Evolutionary conservation across 37 sponge, comb jelly and placozoan genomes (phyloP).

Genomic region (Oopsacas minuta): DNA sequence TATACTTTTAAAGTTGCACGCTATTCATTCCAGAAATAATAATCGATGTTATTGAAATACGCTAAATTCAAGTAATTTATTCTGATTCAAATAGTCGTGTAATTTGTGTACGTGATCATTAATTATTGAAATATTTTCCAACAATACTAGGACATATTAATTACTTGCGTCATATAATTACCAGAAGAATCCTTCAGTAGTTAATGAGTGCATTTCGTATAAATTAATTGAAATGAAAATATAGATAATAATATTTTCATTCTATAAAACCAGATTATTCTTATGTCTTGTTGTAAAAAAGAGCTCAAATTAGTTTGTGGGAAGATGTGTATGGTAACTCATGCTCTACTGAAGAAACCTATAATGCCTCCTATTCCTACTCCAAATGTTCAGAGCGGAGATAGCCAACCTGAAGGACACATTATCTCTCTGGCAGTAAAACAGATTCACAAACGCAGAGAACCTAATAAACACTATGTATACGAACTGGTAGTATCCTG

Average conservation of each 20-base stretch:
- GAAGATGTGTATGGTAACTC: background rate
- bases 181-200: too few species aligned
- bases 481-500: constrained; percentile 74
- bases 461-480: constrained; percentile 29
- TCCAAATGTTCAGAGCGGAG: background rate
- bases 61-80: background rate
- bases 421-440: background rate
- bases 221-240: background rate
- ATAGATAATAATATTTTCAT: background rate
- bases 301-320: background rate
- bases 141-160: background rate
- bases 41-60: background rate
- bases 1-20: background rate
- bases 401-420: background rate
- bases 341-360: background rate
- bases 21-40: constrained; percentile 12
- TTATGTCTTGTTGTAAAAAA: constrained; percentile 10
- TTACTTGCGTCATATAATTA: too few species aligned
- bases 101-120: background rate
- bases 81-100: background rate
- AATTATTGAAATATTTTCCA: background rate
- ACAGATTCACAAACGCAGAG: background rate
- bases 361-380: background rate
- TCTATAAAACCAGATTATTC: background rate
- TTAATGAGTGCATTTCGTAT: too few species aligned